Conservation (phyloP, 2,113 vertebrate species). For the Semicossyphus pulcher region DNA sequence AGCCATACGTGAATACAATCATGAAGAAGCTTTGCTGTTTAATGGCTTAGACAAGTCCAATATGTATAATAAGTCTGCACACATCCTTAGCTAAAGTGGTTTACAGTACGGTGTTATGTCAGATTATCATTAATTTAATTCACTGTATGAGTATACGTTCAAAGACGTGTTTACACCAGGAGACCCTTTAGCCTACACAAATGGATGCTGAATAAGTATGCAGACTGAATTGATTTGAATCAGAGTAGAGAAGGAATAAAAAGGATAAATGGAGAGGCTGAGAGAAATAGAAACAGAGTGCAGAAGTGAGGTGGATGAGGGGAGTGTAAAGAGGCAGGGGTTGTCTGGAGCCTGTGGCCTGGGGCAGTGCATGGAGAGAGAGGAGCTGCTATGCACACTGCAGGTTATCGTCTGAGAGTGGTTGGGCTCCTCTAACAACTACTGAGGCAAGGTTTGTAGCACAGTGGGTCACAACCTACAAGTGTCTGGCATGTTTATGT, state of each 20-base stretch:
- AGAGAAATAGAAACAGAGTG: slow-evolving; percentile 30
- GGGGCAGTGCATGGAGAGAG: slow-evolving; percentile 61
- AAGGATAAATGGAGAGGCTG: slow-evolving; percentile 6
- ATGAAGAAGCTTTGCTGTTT: not conserved
- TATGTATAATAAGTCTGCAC: not conserved
- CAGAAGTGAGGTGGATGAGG: slow-evolving; percentile 55
- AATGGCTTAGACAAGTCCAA: no score
- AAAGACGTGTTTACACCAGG: slow-evolving; percentile 14
- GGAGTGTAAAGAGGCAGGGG: slow-evolving; percentile 53
- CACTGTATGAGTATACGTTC: no score
- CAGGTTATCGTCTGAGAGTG: slow-evolving; percentile 58
- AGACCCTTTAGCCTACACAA: no score
- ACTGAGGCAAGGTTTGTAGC: slow-evolving; percentile 57
- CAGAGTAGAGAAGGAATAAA: not conserved
- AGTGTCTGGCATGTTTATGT: slow-evolving; percentile 34
- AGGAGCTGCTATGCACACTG: slow-evolving; percentile 59
- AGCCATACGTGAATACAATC: not conserved
- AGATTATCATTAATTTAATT: slow-evolving; percentile 5
- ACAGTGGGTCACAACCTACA: slow-evolving; percentile 57
- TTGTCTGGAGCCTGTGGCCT: slow-evolving; percentile 62
- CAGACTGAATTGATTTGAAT: slow-evolving; percentile 14
- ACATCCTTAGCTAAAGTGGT: not conserved
- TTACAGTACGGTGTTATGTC: not conserved
- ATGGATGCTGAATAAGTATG: slow-evolving; percentile 9
- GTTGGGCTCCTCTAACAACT: slow-evolving; percentile 57